Evolutionary conservation across 2,113 vertebrate genomes (phyloP).

Genomic region (Coptodon rendalli): DNA sequence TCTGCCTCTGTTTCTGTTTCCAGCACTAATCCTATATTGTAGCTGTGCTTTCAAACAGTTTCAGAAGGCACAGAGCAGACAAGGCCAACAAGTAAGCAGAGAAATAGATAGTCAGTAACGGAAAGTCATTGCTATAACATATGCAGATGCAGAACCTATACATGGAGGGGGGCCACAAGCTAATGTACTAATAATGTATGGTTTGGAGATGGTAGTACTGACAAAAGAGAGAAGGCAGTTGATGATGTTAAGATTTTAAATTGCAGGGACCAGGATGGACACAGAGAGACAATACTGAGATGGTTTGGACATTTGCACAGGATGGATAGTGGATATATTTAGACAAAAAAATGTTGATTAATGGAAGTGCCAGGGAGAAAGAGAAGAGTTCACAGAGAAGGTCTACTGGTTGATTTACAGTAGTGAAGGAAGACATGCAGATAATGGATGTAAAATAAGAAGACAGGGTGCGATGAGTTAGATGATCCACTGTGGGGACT

Average conservation of each 20-base stretch:
- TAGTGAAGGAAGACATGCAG: not conserved
- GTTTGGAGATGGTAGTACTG: not conserved
- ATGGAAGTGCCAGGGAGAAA: not conserved
- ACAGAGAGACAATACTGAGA: not conserved
- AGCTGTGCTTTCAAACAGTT: not conserved
- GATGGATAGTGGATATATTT: not conserved
- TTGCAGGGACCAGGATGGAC: not conserved
- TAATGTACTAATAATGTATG: not conserved
- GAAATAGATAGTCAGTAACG: not conserved
- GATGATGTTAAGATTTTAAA: not conserved
- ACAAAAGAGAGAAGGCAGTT: not conserved
- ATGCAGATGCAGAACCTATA: not conserved
- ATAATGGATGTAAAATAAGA: not conserved
- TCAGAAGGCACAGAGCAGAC: not conserved
- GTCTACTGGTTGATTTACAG: not conserved
- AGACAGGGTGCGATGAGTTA: not conserved
- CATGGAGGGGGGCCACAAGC: not conserved
- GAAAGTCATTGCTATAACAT: not conserved
- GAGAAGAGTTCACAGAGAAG: not conserved
- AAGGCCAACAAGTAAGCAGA: not conserved
- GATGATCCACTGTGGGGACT: not conserved
- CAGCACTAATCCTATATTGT: not conserved
- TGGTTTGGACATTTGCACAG: not conserved
- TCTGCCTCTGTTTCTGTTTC: not conserved
- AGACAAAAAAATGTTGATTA: not conserved